Base-by-base conservation (phyloP, 2,113 vertebrate genomes). In the Candoia aspera region DNA sequence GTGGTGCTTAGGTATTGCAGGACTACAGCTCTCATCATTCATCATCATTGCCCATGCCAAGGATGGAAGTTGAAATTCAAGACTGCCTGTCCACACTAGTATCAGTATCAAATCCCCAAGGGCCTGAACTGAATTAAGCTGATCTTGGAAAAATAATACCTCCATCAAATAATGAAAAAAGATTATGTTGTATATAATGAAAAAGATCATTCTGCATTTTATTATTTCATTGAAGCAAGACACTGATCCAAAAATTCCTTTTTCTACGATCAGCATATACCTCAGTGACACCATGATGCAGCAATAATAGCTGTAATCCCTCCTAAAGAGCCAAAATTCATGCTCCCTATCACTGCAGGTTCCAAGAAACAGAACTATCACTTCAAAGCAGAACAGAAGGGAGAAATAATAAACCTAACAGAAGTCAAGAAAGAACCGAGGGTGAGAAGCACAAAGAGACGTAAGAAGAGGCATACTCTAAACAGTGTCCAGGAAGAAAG, bases 331-430 rank as follows among this genome's bases (percentile, higher is more conserved):
- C 23, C 85, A 62, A 58, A 84, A 90, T 55, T 59, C 11, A 46
- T 37, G 10, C 73, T 42, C n/a, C 57, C 83, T 64, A 54, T n/a
- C 59, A 86, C 13, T n/a, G 23, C n/a, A 54, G 64, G 26, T 64
- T 21, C 37, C 42, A 73, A 91, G n/a, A 79, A 49, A 46, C 64
- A 92, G 42, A 57, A 5, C 10, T 68, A 57, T n/a, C 29, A 26
- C 49, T 33, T 6, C 37, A 83, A n/a, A 59, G 54, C 37, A 90
- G 62, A 92, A 91, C 23, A 91, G 53, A 54, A 91, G 42, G 59
- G 93, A 95, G 49, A 89, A 64, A 85, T 54, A 33, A 49, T 49
- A 54, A 83, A 84, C 85, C 86, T 59, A 93, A 57, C 23, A 83
- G 68, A 93, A 91, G 15, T 53, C 19, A 60, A 92, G 42, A 84